A percentile compares a stretch with the other conserved stretches of the same genome.
phyloP scores from a whole-genome alignment of 92 coral and sea anemone genomes.

The Galaxea fascicularis region DNA sequence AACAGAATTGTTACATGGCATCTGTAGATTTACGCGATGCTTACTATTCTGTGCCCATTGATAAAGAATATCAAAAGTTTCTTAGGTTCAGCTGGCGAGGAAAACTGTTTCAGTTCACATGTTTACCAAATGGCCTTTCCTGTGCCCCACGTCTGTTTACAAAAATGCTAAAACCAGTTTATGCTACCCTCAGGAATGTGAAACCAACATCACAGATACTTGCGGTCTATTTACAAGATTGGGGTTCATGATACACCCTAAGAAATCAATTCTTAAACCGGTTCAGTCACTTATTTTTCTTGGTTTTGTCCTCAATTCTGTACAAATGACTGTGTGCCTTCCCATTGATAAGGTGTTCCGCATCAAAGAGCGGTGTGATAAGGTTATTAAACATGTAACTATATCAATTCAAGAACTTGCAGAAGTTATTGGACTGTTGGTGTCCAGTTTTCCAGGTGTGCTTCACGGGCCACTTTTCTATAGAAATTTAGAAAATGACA shows the following conservation, averaged over 20 bases:
- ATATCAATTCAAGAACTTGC: constrained; percentile 47
- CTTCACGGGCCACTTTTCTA: constrained; percentile 46
- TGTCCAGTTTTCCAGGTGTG: constrained; percentile 55
- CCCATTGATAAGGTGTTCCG: constrained; percentile 27
- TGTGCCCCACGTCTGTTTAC: constrained; percentile 30
- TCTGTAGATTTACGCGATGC: no score
- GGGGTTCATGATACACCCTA: constrained; percentile 34
- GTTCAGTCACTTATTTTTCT: constrained; percentile 3
- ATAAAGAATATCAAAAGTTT: constrained; percentile 13
- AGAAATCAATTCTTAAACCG: constrained; percentile 18
- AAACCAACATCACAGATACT: no score
- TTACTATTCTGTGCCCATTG: constrained; percentile 1
- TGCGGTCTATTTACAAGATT: constrained; percentile 9
- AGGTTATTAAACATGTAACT: constrained; percentile 17
- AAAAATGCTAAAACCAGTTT: constrained; percentile 50
- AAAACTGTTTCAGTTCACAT: constrained; percentile 37
- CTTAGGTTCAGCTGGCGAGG: constrained; percentile 36
- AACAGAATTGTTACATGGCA: constrained; percentile 13
- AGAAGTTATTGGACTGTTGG: constrained; percentile 46
- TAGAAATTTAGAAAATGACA: constrained; percentile 35
- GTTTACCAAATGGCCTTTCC: constrained; percentile 48
- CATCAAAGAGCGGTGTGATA: constrained; percentile 30
- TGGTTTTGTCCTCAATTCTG: constrained; percentile 41
- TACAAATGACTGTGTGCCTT: constrained; percentile 43
- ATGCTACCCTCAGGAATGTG: no score